Conservation (phyloP, 2,113 vertebrate species). For the Tor tambroides region DNA sequence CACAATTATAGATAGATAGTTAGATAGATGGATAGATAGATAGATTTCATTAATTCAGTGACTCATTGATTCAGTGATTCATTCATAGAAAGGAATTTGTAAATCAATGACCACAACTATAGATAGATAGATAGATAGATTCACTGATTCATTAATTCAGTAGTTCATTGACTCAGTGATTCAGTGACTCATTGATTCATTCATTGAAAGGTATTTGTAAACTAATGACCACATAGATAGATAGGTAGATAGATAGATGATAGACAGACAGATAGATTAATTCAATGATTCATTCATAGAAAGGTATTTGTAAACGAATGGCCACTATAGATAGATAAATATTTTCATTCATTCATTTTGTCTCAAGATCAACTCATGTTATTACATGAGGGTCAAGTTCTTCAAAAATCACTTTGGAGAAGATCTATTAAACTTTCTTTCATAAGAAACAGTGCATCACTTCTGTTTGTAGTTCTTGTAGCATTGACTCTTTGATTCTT, state of each 20-base stretch:
- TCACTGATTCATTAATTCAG: background rate
- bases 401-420: background rate
- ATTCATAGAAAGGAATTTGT: too few species aligned
- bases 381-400: background rate
- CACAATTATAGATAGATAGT: background rate
- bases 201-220: too few species aligned
- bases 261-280: background rate
- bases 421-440: background rate
- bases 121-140: background rate
- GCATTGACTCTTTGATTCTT: constrained; percentile 7
- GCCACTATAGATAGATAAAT: background rate
- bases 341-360: background rate
- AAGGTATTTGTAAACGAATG: too few species aligned
- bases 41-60: too few species aligned
- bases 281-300: background rate
- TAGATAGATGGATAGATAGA: too few species aligned
- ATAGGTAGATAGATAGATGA: background rate
- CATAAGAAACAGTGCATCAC: background rate
- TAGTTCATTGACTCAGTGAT: too few species aligned
- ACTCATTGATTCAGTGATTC: too few species aligned
- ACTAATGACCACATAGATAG: background rate
- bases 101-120: background rate
- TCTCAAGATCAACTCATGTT: background rate
- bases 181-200: too few species aligned
- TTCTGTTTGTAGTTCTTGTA: background rate